Conservation (phyloP, 2,113 vertebrate species). For the Marcusenius ussheri region DNA sequence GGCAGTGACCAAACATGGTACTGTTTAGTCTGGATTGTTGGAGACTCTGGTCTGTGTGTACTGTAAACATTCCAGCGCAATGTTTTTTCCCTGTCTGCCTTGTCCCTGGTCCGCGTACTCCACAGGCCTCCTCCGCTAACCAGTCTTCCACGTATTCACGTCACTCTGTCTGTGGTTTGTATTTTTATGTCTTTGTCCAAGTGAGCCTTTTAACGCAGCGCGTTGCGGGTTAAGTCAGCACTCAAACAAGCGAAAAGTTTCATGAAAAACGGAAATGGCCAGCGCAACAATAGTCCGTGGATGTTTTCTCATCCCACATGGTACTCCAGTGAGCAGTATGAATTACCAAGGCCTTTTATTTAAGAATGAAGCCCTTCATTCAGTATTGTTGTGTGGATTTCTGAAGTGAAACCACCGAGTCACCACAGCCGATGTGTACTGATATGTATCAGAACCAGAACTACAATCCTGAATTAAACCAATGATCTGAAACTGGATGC, state of each 20-base stretch:
- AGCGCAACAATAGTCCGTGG: neutral
- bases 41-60: slow-evolving; percentile 38
- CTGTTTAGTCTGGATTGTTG: slow-evolving; percentile 45
- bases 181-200: neutral
- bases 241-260: neutral
- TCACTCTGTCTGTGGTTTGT: neutral
- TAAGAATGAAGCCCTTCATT: neutral
- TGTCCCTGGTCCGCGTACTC: neutral
- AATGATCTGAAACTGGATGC: neutral
- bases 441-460: neutral
- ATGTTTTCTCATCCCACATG: neutral
- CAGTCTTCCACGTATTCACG: neutral
- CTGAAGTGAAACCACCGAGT: neutral
- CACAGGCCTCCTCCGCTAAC: neutral
- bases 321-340: neutral
- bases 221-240: neutral
- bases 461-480: neutral
- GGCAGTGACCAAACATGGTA: slow-evolving; percentile 36
- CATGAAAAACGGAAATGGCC: neutral
- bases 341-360: neutral
- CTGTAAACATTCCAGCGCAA: slow-evolving; percentile 23
- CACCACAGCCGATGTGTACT: neutral
- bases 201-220: neutral
- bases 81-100: slow-evolving; percentile 17
- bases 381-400: neutral